Conservation (phyloP, 2,888 invertebrate species). For the Drosophila kokeensis region DNA sequence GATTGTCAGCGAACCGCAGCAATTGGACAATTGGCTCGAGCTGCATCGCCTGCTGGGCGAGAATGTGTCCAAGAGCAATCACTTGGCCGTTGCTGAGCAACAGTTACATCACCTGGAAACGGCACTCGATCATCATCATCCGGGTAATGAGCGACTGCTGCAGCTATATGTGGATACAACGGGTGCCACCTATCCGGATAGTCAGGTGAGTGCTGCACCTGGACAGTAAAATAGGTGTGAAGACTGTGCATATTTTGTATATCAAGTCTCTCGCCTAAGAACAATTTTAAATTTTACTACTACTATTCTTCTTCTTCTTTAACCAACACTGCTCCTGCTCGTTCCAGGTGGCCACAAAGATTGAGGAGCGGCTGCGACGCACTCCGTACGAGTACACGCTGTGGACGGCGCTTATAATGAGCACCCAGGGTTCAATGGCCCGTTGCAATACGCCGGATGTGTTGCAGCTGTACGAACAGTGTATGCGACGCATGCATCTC, state of each 20-base stretch:
- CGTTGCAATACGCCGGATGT: conserved; percentile 88
- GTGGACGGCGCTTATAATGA: conserved; percentile 83
- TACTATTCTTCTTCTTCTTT: background rate
- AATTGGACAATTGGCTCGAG: conserved; percentile 87
- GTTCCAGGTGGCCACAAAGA: conserved; percentile 85
- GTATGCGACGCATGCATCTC: conserved; percentile 84
- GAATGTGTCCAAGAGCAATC: conserved; percentile 78
- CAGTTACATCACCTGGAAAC: conserved; percentile 88
- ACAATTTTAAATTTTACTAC: too few species aligned
- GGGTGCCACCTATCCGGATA: conserved; percentile 87
- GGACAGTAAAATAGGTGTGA: background rate
- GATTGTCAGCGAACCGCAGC: conserved; percentile 48
- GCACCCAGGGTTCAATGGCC: conserved; percentile 87
- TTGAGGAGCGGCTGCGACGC: conserved; percentile 72
- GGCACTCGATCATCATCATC: conserved; percentile 87
- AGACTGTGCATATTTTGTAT: too few species aligned
- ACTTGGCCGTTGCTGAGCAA: conserved; percentile 85
- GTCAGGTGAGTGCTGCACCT: conserved; percentile 85
- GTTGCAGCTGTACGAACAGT: conserved; percentile 86
- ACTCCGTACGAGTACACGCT: conserved; percentile 82
- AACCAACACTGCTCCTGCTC: background rate
- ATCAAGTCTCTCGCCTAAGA: too few species aligned
- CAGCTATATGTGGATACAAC: conserved; percentile 82
- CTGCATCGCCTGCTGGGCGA: conserved; percentile 87
- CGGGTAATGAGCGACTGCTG: conserved; percentile 86